Evolutionary conservation across 2,797 vertebrate species (phyloP).

Genomic region (Gymnoscopelus braueri): DNA sequence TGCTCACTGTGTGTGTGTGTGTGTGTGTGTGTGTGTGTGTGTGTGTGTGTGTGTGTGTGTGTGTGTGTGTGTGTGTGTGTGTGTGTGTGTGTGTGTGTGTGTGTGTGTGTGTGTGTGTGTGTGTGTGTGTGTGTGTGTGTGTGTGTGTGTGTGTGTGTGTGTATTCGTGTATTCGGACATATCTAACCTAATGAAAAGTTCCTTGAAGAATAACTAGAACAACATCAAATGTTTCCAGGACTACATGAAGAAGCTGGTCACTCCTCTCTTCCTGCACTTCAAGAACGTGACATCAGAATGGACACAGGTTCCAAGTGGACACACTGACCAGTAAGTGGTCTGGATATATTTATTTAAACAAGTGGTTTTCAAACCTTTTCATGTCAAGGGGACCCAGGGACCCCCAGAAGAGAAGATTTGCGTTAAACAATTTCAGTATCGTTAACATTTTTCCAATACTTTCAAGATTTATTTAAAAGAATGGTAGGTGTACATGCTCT

Average conservation of each 20-base stretch:
- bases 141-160: no score
- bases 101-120: neutral
- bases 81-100: neutral
- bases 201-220: neutral
- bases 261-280: constrained; percentile 81
- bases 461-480: no score
- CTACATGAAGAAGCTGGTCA: constrained; percentile 84
- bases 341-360: no score
- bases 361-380: no score
- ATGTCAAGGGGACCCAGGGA: no score
- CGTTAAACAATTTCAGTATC: no score
- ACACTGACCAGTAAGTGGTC: constrained; percentile 80
- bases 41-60: neutral
- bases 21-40: neutral
- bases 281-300: constrained; percentile 65
- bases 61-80: neutral
- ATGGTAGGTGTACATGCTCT: no score
- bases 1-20: neutral
- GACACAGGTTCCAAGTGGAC: constrained; percentile 11
- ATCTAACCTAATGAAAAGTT: no score
- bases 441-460: no score
- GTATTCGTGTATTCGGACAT: neutral
- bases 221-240: constrained; percentile 56
- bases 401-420: no score
- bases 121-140: neutral